A percentile compares a stretch with the other conserved stretches of the same genome.
These are phyloP conservation scores for Malurus splendens DNA, from an alignment of 2,797 vertebrate species.

Conservation along the genomic window DNA sequence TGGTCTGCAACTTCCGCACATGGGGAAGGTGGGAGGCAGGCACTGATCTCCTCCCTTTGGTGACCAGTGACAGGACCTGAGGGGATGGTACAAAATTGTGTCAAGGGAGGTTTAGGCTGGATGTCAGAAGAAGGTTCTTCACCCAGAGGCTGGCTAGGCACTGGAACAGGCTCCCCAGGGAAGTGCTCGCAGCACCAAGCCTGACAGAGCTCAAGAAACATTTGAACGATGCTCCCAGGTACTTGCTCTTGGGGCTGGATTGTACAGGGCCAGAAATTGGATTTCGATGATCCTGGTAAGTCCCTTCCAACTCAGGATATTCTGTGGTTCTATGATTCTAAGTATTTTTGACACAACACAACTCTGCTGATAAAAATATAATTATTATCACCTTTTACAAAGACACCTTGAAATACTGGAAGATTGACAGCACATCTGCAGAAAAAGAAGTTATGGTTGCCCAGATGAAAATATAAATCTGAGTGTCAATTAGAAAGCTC, in stretches of 20 bases:
- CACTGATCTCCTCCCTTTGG: not conserved
- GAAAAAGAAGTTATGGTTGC: not conserved
- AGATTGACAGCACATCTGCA: not conserved
- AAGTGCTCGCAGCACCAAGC: not conserved
- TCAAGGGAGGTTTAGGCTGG: not conserved
- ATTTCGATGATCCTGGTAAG: accelerated
- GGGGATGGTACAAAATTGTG: not conserved
- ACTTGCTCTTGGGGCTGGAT: not conserved
- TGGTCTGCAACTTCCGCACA: accelerated
- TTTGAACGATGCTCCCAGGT: not conserved
- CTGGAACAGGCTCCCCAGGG: not conserved
- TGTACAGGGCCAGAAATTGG: not conserved
- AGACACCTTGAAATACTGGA: not conserved
- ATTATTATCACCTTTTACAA: not conserved
- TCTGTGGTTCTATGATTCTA: not conserved
- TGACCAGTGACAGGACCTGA: accelerated
- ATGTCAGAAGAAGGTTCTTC: not conserved
- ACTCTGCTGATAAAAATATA: not conserved
- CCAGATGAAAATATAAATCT: not conserved
- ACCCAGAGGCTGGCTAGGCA: accelerated
- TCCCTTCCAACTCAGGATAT: not conserved
- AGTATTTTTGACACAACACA: not conserved
- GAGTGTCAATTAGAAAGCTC: not conserved
- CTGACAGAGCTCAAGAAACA: not conserved
- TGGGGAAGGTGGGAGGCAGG: not conserved